Evolutionary conservation across 2,113 vertebrate species (phyloP).

Genomic region (Noturus placidus): DNA sequence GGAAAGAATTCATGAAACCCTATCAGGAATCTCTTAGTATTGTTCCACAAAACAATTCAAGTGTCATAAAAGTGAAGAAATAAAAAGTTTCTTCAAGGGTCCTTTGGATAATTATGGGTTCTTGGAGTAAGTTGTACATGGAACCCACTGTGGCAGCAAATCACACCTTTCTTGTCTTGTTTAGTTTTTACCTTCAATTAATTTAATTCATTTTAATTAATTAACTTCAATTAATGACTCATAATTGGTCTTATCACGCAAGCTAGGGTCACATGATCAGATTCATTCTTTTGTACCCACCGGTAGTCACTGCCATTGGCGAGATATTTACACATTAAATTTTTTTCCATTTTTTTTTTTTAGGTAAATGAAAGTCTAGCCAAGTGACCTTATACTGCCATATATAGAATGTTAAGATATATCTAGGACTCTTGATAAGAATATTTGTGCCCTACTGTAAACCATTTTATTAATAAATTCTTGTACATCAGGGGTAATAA

Average conservation of each 20-base stretch:
- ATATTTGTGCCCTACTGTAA: not conserved
- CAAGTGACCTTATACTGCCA: not conserved
- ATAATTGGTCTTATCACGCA: not conserved
- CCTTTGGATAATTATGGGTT: not conserved
- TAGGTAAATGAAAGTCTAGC: not conserved
- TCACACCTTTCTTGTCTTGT: no score
- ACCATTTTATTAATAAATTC: not conserved
- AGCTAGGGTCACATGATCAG: not conserved
- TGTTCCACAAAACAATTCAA: not conserved
- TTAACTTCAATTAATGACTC: not conserved
- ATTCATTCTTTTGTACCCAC: not conserved
- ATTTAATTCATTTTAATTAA: no score
- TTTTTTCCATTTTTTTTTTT: not conserved
- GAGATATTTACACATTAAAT: not conserved
- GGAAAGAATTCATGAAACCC: not conserved
- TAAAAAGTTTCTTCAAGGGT: not conserved
- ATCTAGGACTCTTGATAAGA: not conserved
- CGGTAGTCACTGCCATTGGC: not conserved
- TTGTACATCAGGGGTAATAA: not conserved
- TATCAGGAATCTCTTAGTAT: not conserved
- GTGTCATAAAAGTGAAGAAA: not conserved
- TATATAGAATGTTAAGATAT: not conserved
- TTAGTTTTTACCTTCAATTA: no score
- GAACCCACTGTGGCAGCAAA: not conserved
- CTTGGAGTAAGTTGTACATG: not conserved